Evolutionary conservation across 2,113 vertebrate species (phyloP), one percentile per base, ranked within the genome.

Genomic region (Carassius gibelio): DNA sequence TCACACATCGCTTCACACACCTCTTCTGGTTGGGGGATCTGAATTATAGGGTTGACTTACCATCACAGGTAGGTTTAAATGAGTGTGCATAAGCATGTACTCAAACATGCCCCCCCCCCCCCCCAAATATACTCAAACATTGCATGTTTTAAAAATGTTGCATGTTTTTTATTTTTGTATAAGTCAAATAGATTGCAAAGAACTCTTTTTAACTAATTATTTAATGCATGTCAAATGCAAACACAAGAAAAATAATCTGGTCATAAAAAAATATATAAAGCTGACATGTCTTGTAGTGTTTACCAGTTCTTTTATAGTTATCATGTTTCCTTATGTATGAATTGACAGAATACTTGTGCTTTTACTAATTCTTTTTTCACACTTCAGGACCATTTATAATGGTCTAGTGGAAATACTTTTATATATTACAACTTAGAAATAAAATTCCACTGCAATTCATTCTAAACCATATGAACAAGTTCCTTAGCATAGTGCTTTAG

Each of bases 1-100:
- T 99, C 90, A 97, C 96, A 2, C 95, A 98, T 90, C 96, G 95
- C 38, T 99, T 99, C 89, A 99, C 97, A 10, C 98, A 99, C 89
- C 96, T 99, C 69, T 97, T 99, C 95, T 99, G 98, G 98, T 92
- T 99, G 0, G 98, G 98, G 26, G 98, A 99, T 87, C 91, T 99
- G 88, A 99, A 99, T 93, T 99, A 99, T 85, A 95, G 98, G 0
- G 91, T 99, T 90, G 97, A 99, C 1, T 91, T 97, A 52, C 95
- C 96, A 61, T 91, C 96, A 0, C 89, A 85, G 86, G 98, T 99
- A 86, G 93, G 95, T 86, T 83, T 1, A 80, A 52, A 14, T 23
- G 3, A 48, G n/a, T 11, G 8, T 69, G 13, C 10, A 64, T 19
- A 17, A 50, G 48, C 62, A 38, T 6, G 6, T 38, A 11, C 34